A percentile compares a stretch with the other conserved stretches of the same genome.
Evolutionary conservation across 1,140 invertebrate genomes (phyloP).

Genomic region (Bacillus rossius): DNA sequence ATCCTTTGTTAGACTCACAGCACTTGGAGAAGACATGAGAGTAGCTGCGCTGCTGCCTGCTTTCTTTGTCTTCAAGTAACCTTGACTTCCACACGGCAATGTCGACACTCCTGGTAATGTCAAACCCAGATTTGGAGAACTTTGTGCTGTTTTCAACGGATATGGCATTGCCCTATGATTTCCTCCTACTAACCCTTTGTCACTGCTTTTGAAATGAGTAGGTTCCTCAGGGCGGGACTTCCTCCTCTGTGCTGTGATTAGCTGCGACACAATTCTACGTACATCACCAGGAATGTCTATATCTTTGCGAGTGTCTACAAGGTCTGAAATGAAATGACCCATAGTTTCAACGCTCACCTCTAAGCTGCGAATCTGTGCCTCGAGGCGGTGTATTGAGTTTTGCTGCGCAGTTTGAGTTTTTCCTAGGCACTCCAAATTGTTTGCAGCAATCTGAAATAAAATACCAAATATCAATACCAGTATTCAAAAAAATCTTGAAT

Average conservation of each 20-base stretch:
- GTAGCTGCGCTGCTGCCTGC: neutral
- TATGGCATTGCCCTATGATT: constrained; percentile 28
- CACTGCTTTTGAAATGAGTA: constrained; percentile 28
- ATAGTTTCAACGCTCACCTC: constrained; percentile 57
- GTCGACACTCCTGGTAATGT: constrained; percentile 40
- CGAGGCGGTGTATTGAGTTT: constrained; percentile 50
- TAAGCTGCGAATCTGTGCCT: constrained; percentile 55
- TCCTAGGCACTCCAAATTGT: constrained; percentile 56
- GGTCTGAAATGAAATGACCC: constrained; percentile 53
- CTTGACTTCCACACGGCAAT: neutral
- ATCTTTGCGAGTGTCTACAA: constrained; percentile 51
- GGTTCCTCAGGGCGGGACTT: constrained; percentile 36
- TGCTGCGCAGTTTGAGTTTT: constrained; percentile 51
- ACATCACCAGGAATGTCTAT: constrained; percentile 60
- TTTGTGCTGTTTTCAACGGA: constrained; percentile 42
- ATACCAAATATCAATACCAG: neutral
- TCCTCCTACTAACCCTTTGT: constrained; percentile 3
- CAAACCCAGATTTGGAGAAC: constrained; percentile 43
- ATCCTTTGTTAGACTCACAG: neutral
- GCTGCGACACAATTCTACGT: constrained; percentile 54
- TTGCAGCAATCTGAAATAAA: constrained; percentile 48
- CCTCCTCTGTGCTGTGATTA: constrained; percentile 44
- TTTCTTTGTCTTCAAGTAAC: neutral
- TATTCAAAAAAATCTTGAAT: neutral
- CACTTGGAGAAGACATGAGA: neutral